These are phyloP conservation scores for Drosophila leonis DNA, from an alignment of 2,888 invertebrate species.

Conservation along the genomic window DNA sequence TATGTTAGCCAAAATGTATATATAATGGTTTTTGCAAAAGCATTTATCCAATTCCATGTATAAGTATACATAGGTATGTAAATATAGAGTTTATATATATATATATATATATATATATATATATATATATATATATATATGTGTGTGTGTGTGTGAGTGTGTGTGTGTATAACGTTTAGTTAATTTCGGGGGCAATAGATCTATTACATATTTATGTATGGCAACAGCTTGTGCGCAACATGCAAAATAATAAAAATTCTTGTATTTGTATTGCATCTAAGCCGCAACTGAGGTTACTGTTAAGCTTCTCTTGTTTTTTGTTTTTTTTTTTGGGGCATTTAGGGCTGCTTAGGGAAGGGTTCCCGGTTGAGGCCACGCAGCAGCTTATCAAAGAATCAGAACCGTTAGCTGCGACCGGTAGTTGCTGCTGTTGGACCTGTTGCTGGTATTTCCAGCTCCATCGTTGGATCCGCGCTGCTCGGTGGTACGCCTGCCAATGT, in stretches of 20 bases:
- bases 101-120: slow-evolving; percentile 29
- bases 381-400: slow-evolving; percentile 84
- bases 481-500: slow-evolving; percentile 55
- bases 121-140: slow-evolving; percentile 29
- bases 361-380: slow-evolving; percentile 78
- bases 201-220: slow-evolving; percentile 53
- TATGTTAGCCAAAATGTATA: slow-evolving; percentile 52
- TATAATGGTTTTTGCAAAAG: slow-evolving; percentile 67
- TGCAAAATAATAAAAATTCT: slow-evolving; percentile 62
- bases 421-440: slow-evolving; percentile 40
- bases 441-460: slow-evolving; percentile 23
- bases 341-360: slow-evolving; percentile 36
- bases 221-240: slow-evolving; percentile 77
- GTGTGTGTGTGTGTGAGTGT: slow-evolving; percentile 31
- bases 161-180: slow-evolving; percentile 54
- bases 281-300: slow-evolving; percentile 62
- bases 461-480: slow-evolving; percentile 38
- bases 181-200: slow-evolving; percentile 42
- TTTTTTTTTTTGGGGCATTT: slow-evolving; percentile 10
- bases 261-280: slow-evolving; percentile 16
- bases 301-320: slow-evolving; percentile 29
- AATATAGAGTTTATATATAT: slow-evolving; percentile 27
- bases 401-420: slow-evolving; percentile 84
- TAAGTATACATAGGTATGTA: slow-evolving; percentile 44
- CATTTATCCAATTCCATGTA: slow-evolving; percentile 64